Percentiles rank a stretch among this genome's conserved stretches.
These are phyloP conservation scores for Bagarius yarrelli DNA, from an alignment of 2,113 vertebrate species.

Conservation along the genomic window DNA sequence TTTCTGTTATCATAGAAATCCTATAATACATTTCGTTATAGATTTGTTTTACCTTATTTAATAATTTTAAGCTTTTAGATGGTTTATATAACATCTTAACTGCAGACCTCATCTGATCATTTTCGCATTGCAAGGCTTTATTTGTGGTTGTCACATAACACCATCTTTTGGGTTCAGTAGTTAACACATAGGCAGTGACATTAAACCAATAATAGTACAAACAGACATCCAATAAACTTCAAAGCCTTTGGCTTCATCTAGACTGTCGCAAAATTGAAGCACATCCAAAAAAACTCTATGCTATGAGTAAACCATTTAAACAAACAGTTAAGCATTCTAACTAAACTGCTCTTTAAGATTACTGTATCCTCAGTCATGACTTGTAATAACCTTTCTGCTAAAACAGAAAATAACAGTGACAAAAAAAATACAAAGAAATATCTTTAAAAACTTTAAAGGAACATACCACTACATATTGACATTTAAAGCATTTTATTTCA, in stretches of 20 bases:
- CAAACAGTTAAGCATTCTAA: not conserved
- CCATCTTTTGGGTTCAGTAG: slow-evolving; percentile 5
- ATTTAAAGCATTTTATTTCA: slow-evolving; percentile 61
- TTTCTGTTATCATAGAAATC: not conserved
- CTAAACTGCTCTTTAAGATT: not conserved
- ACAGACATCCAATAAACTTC: not conserved
- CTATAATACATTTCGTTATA: not conserved
- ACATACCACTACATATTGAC: slow-evolving; percentile 42
- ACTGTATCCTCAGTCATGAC: not conserved
- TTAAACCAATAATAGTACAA: slow-evolving; percentile 6
- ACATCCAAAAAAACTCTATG: not conserved
- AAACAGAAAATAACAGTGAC: not conserved
- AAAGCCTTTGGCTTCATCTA: slow-evolving; percentile 6
- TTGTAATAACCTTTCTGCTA: not conserved
- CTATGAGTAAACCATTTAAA: not conserved
- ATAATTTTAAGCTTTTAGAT: not conserved
- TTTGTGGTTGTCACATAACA: slow-evolving; percentile 14
- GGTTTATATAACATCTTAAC: not conserved
- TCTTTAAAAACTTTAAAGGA: slow-evolving; percentile 4
- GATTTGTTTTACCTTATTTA: not conserved
- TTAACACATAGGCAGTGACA: slow-evolving; percentile 22
- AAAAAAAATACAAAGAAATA: not conserved
- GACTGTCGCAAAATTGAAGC: not conserved
- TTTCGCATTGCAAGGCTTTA: slow-evolving; percentile 24
- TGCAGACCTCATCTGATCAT: not conserved